Evolutionary conservation across 2,797 vertebrate species (phyloP).

Genomic region (Prionace glauca): DNA sequence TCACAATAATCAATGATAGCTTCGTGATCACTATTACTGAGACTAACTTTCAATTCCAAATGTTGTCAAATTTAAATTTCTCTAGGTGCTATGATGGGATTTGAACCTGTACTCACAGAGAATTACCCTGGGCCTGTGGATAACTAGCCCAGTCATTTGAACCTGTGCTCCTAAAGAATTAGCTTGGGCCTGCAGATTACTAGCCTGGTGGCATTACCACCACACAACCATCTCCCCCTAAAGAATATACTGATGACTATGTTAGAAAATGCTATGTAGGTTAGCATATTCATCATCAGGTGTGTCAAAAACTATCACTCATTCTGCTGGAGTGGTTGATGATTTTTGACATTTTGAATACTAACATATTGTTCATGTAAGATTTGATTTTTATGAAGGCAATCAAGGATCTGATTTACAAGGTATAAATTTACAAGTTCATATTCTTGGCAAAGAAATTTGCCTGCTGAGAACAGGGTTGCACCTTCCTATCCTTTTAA

Average conservation of each 20-base stretch:
- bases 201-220: too few relatives aligned
- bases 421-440: background rate
- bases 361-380: background rate
- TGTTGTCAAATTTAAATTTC: too few relatives aligned
- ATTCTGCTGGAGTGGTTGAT: background rate
- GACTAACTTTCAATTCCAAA: too few relatives aligned
- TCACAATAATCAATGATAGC: too few relatives aligned
- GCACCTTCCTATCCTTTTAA: background rate
- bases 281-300: background rate
- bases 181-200: too few relatives aligned
- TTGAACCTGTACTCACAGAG: too few relatives aligned
- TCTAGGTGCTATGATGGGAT: too few relatives aligned
- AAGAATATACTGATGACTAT: background rate
- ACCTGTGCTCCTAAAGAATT: too few relatives aligned
- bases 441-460: background rate
- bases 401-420: background rate
- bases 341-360: slow-evolving; percentile 2
- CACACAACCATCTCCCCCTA: too few relatives aligned
- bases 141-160: too few relatives aligned
- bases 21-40: too few relatives aligned
- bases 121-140: too few relatives aligned
- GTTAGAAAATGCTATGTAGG: background rate
- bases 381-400: background rate
- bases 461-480: background rate
- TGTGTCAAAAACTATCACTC: background rate